These are phyloP conservation scores for Hystrix cristata DNA, from an alignment of 2,113 vertebrate genomes.

Conservation along the genomic window DNA sequence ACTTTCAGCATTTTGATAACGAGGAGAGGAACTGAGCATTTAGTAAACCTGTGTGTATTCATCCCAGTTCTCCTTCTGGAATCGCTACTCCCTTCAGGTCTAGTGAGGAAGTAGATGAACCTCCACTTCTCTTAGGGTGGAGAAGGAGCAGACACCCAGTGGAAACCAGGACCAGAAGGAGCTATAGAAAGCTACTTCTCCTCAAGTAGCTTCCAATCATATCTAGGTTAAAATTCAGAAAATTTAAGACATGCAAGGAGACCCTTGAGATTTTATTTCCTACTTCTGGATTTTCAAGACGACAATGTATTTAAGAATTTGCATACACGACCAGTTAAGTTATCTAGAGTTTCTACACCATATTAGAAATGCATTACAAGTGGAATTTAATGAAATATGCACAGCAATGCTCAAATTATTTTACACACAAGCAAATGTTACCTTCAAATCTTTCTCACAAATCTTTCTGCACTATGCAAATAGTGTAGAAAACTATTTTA, in stretches of 20 bases:
- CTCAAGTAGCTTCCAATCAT: neutral
- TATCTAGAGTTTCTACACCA: neutral
- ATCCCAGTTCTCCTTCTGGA: neutral
- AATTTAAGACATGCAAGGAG: neutral
- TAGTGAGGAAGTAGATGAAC: neutral
- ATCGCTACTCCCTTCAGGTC: neutral
- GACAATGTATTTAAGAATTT: neutral
- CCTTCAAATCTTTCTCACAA: constrained; percentile 31
- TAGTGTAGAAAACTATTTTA: constrained; percentile 60
- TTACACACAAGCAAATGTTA: constrained; percentile 31
- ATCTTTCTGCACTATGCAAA: constrained; percentile 53
- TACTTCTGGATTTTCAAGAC: constrained; percentile 20
- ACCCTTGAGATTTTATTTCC: neutral
- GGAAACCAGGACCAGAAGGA: neutral
- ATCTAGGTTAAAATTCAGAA: neutral
- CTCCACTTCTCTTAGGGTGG: neutral
- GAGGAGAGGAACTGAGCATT: neutral
- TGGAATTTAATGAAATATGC: constrained; percentile 28
- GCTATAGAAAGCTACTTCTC: neutral
- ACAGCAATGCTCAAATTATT: neutral
- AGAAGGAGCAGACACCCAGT: neutral
- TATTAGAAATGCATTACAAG: neutral
- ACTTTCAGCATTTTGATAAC: neutral
- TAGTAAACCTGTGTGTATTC: neutral
- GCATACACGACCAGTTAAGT: neutral